These are phyloP conservation scores for Plectrocnemia conspersa DNA, from an alignment of 1,140 invertebrate species.

Conservation along the genomic window DNA sequence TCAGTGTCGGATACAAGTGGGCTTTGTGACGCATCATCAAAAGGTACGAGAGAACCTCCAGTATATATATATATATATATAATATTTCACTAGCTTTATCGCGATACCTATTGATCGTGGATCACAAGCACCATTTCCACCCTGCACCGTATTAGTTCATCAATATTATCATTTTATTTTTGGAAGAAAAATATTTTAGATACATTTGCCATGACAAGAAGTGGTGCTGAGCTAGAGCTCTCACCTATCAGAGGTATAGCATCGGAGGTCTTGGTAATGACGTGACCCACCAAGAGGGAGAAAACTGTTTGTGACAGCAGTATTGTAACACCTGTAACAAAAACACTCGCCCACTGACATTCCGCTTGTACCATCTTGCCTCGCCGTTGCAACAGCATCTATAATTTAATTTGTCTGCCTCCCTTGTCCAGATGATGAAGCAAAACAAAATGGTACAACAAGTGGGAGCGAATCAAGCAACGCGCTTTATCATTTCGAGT, in stretches of 20 bases:
- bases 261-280: constrained; percentile 96
- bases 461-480: too few relatives aligned
- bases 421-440: background rate
- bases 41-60: too few relatives aligned
- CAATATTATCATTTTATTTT: constrained; percentile 25
- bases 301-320: constrained; percentile 99
- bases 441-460: constrained; percentile 9
- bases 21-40: too few relatives aligned
- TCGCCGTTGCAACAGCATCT: background rate
- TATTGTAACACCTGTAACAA: constrained; percentile 96
- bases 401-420: background rate
- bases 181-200: constrained; percentile 26
- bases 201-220: constrained; percentile 30
- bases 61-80: constrained; percentile 5
- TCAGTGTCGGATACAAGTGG: too few relatives aligned
- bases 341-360: constrained; percentile 40
- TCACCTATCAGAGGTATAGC: constrained; percentile 96
- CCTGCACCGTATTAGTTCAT: too few relatives aligned
- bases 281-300: constrained; percentile 94
- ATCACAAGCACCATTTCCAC: too few relatives aligned
- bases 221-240: constrained; percentile 38
- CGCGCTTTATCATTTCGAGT: too few relatives aligned
- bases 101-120: too few relatives aligned
- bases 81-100: too few relatives aligned
- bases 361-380: constrained; percentile 20